These are phyloP conservation scores for Hoplias malabaricus DNA, from an alignment of 2,113 vertebrate genomes.

Conservation along the genomic window DNA sequence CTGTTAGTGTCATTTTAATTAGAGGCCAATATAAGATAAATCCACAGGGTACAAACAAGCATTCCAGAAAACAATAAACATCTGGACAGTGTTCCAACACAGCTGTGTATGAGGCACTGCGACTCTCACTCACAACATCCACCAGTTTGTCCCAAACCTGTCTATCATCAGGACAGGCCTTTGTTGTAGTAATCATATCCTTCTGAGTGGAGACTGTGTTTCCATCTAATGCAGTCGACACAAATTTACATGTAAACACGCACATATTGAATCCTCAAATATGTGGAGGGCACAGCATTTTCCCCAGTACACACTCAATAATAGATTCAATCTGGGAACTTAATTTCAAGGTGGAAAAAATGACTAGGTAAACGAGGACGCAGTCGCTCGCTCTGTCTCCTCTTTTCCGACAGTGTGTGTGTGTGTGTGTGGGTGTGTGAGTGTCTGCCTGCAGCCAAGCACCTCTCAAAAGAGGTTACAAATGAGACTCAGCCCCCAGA, in stretches of 20 bases:
- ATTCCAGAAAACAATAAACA: slow-evolving; percentile 39
- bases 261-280: slow-evolving; percentile 41
- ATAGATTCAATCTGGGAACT: slow-evolving; percentile 52
- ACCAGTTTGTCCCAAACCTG: slow-evolving; percentile 5
- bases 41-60: slow-evolving; percentile 35
- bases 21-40: slow-evolving; percentile 34
- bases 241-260: slow-evolving; percentile 48
- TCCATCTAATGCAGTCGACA: slow-evolving; percentile 22
- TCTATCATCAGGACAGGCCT: slow-evolving; percentile 31
- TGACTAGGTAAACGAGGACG: slow-evolving; percentile 43
- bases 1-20: slow-evolving; percentile 51
- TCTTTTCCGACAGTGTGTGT: slow-evolving; percentile 2
- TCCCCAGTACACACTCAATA: slow-evolving; percentile 5
- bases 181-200: slow-evolving; percentile 43
- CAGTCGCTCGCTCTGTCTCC: neutral
- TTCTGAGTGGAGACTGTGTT: slow-evolving; percentile 40
- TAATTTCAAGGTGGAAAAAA: slow-evolving; percentile 51
- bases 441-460: slow-evolving; percentile 21
- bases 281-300: slow-evolving; percentile 38
- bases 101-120: slow-evolving; percentile 22
- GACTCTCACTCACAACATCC: neutral
- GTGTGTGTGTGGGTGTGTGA: slow-evolving; percentile 10
- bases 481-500: slow-evolving; percentile 73
- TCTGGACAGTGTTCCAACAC: slow-evolving; percentile 17
- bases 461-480: slow-evolving; percentile 49